These are phyloP conservation scores for Scolopax mira DNA, from an alignment of 2,113 vertebrate species.

Conservation along the genomic window DNA sequence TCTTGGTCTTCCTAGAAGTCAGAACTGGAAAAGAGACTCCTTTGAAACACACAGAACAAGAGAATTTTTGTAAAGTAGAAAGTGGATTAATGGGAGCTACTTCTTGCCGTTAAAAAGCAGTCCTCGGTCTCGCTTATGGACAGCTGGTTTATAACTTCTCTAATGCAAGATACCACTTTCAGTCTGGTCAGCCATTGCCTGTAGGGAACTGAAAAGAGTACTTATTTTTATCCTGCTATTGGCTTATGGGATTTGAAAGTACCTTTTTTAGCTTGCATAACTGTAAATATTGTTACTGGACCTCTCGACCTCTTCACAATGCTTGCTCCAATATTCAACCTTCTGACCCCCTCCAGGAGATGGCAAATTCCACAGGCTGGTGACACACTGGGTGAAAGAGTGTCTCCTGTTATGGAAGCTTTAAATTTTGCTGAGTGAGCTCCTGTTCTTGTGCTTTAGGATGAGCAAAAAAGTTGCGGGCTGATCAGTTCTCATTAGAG, in stretches of 20 bases:
- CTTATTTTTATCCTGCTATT: constrained; percentile 49
- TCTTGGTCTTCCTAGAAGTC: constrained; percentile 38
- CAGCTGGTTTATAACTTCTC: neutral
- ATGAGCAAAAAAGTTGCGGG: neutral
- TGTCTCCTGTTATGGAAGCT: neutral
- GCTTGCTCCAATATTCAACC: constrained; percentile 20
- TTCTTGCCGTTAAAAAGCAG: neutral
- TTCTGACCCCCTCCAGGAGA: constrained; percentile 22
- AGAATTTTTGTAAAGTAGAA: neutral
- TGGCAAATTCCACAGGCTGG: constrained; percentile 25
- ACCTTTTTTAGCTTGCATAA: constrained; percentile 33
- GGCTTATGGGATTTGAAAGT: constrained; percentile 14
- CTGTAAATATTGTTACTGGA: constrained; percentile 50
- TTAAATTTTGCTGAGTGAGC: neutral
- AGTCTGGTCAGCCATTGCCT: neutral
- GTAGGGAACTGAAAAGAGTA: neutral
- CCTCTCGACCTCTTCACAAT: neutral
- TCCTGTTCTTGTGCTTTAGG: neutral
- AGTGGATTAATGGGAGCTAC: neutral
- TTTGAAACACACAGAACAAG: neutral
- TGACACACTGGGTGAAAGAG: neutral
- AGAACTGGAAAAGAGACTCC: neutral
- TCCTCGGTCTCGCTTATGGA: neutral
- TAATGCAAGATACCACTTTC: neutral
- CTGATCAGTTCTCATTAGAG: neutral